Evolutionary conservation across 2,888 invertebrate species (phyloP), one percentile per base, ranked within the genome.

Genomic region (Oligia strigilis): DNA sequence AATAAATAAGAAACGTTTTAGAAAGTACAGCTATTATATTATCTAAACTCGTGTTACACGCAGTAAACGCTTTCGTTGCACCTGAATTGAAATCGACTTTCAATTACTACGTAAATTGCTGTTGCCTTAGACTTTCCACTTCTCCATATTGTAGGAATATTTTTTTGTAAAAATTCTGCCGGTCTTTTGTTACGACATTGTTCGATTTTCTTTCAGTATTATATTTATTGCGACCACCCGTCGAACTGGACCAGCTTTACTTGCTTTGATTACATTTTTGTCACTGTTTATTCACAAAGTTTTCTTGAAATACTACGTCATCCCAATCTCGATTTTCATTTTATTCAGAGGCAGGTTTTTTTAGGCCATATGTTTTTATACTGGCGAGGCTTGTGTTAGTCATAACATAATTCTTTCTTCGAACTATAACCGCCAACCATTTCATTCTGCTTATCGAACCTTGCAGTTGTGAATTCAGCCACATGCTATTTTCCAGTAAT

Each of bases 1-100:
- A 91, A 91, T 91, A 92, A 91, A 91, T 91, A 92, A 91, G 93
- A 92, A 93, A 93, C 89, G 88, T 89, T 94, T 95, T 95, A 95
- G 95, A 95, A 95, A 95, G 95, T 92, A 90, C 85, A 87, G 90
- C 91, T 91, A 92, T 93, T 93, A 92, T 91, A 92, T 94, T 93
- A 94, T 92, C 92, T 91, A 91, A 94, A 92, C 92, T 93, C 90
- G 93, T 92, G 94, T 94, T 93, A 94, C 93, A 93, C 93, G 92
- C 90, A 92, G 84, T 92, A 91, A 94, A 92, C 93, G 93, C 94
- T 95, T 95, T 95, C 94, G 91, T 93, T 94, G 93, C 93, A 92
- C 89, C 89, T 92, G 91, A 94, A 93, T 93, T 90, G 92, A 91
- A 93, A 93, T 93, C 91, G 89, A 93, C 93, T 93, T 93, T 93